phyloP scores from a whole-genome alignment of 2,888 invertebrate species.

The Monoplex corrugatus region DNA sequence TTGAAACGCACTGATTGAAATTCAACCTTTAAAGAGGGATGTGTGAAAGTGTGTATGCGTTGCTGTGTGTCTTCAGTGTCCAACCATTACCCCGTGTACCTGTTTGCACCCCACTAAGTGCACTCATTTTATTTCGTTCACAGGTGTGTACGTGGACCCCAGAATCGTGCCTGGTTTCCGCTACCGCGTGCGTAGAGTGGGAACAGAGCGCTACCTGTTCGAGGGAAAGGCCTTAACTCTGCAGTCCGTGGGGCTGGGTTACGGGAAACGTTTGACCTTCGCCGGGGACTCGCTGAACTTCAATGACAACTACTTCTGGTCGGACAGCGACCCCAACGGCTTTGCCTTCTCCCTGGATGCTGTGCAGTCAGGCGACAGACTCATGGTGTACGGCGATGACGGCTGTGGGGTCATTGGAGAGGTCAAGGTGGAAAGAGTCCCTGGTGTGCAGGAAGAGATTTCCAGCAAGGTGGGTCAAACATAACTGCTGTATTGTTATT shows the following conservation, averaged over 20 bases:
- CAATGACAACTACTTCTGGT: constrained; percentile 88
- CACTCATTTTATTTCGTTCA: constrained; percentile 27
- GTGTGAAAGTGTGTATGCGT: background rate
- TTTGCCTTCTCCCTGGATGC: constrained; percentile 84
- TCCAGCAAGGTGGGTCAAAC: constrained; percentile 34
- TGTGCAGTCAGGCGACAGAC: constrained; percentile 24
- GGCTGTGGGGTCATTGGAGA: constrained; percentile 62
- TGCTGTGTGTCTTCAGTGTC: background rate
- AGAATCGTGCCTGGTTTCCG: constrained; percentile 88
- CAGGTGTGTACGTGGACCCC: constrained; percentile 88
- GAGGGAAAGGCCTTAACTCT: constrained; percentile 87
- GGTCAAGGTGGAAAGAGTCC: constrained; percentile 60
- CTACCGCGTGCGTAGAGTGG: constrained; percentile 86
- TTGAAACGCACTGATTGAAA: background rate
- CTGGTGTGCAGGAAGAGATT: constrained; percentile 64
- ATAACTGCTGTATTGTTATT: too few relatives aligned
- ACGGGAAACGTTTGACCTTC: constrained; percentile 88
- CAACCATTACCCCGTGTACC: constrained; percentile 10
- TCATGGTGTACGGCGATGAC: constrained; percentile 84
- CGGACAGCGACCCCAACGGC: constrained; percentile 88
- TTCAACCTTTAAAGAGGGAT: too few relatives aligned
- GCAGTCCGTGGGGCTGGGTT: constrained; percentile 88
- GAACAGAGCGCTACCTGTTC: constrained; percentile 85
- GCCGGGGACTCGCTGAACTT: constrained; percentile 86
- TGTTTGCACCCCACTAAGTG: constrained; percentile 7